Percentiles rank a stretch among this genome's conserved stretches.
These are phyloP conservation scores for Sisor rabdophorus DNA, from an alignment of 2,113 vertebrate genomes.

Conservation along the genomic window DNA sequence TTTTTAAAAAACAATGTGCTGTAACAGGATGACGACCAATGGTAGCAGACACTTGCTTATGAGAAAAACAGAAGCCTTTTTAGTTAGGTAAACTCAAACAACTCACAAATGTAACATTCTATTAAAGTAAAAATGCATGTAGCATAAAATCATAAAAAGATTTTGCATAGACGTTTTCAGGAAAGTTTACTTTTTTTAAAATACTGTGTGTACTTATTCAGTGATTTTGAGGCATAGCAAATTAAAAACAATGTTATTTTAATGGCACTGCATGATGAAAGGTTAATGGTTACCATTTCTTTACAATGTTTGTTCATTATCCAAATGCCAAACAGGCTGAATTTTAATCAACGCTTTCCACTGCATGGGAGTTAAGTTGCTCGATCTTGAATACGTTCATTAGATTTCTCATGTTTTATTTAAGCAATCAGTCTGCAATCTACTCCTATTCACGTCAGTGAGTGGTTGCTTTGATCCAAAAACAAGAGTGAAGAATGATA, in stretches of 20 bases:
- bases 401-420: constrained; percentile 75
- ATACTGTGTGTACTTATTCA: constrained; percentile 16
- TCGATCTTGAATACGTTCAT: constrained; percentile 66
- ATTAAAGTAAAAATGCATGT: neutral
- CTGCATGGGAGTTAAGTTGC: constrained; percentile 54
- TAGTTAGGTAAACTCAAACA: constrained; percentile 33
- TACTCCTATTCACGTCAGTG: constrained; percentile 56
- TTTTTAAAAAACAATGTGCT: constrained; percentile 28
- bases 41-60: constrained; percentile 29
- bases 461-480: constrained; percentile 58
- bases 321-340: constrained; percentile 73
- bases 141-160: neutral
- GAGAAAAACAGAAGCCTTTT: constrained; percentile 37
- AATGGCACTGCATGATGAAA: constrained; percentile 56
- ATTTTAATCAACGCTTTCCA: constrained; percentile 70
- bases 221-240: constrained; percentile 53
- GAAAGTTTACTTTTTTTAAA: constrained; percentile 28
- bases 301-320: constrained; percentile 73
- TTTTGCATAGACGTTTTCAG: constrained; percentile 12
- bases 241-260: constrained; percentile 50
- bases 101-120: constrained; percentile 2
- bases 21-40: constrained; percentile 29
- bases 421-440: constrained; percentile 67
- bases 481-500: constrained; percentile 56
- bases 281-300: constrained; percentile 72